These are phyloP conservation scores for Larimichthys polyactis DNA, from an alignment of 2,113 vertebrate species.

Conservation along the genomic window DNA sequence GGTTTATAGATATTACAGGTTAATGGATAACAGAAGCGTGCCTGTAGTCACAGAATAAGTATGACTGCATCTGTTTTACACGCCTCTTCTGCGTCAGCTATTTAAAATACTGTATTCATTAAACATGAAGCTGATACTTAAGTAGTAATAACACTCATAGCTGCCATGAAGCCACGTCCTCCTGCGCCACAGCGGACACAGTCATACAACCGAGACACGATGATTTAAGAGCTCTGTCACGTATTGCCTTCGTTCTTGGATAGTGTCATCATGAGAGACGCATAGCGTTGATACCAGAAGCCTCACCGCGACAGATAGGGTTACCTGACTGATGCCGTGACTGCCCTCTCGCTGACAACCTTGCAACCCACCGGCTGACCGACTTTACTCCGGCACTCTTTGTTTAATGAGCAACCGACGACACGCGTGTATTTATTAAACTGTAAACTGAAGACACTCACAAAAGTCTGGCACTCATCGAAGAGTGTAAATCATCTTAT, in stretches of 20 bases:
- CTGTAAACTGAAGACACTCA: neutral
- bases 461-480: neutral
- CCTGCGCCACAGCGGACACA: neutral
- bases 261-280: slow-evolving; percentile 67
- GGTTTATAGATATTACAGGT: neutral
- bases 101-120: neutral
- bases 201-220: slow-evolving; percentile 3
- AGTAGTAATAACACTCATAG: neutral
- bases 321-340: slow-evolving; percentile 59
- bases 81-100: neutral
- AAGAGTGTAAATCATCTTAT: neutral
- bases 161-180: neutral
- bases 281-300: slow-evolving; percentile 50
- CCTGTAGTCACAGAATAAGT: neutral
- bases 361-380: neutral
- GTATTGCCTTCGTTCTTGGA: slow-evolving; percentile 45
- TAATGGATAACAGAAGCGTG: slow-evolving; percentile 6
- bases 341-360: slow-evolving; percentile 32
- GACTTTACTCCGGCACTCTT: slow-evolving; percentile 7
- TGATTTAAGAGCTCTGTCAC: slow-evolving; percentile 59
- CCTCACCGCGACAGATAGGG: slow-evolving; percentile 35
- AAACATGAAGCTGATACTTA: neutral
- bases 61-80: neutral
- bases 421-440: slow-evolving; percentile 26
- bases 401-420: slow-evolving; percentile 30